Evolutionary conservation across 2,797 vertebrate genomes (phyloP).

Genomic region (Mionectes olivaceus): DNA sequence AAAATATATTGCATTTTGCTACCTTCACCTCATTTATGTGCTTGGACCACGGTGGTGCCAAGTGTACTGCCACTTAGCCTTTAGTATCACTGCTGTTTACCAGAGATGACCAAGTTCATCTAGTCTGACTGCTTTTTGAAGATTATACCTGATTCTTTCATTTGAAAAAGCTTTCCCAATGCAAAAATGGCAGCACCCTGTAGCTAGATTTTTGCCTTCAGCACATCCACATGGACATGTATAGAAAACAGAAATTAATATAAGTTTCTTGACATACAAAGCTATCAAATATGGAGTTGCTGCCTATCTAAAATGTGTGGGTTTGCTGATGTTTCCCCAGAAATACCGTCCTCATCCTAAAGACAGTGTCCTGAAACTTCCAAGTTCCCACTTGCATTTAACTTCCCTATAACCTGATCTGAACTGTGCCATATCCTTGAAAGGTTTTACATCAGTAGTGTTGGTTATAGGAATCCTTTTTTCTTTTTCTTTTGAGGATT

Average conservation of each 20-base stretch:
- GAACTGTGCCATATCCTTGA: background rate
- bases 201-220: background rate
- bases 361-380: background rate
- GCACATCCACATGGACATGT: rapidly evolving
- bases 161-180: background rate
- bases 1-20: background rate
- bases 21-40: background rate
- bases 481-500: background rate
- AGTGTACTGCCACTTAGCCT: background rate
- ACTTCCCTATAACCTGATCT: background rate
- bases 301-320: rapidly evolving
- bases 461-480: background rate
- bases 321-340: background rate
- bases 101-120: background rate
- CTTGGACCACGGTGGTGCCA: background rate
- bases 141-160: background rate
- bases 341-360: background rate
- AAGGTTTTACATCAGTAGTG: background rate
- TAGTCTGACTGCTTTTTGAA: background rate
- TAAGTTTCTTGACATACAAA: background rate
- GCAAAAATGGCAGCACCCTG: rapidly evolving
- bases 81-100: background rate
- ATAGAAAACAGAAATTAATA: background rate
- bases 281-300: background rate
- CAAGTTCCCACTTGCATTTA: background rate